Evolutionary conservation across 23 tunicate species (phyloP).

Genomic region (Trididemnum nubilum): DNA sequence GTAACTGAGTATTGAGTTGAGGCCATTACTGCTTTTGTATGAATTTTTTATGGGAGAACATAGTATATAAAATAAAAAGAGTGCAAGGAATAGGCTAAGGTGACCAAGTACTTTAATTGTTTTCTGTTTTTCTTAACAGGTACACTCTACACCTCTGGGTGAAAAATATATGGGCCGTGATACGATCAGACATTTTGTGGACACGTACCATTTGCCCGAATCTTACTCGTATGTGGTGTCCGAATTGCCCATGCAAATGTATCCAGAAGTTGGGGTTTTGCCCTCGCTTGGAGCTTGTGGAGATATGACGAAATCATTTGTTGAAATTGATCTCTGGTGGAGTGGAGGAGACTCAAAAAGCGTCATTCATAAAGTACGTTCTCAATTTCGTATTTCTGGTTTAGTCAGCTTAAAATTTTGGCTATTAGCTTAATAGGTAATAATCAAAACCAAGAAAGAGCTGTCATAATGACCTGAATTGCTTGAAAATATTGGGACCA

Average conservation of each 20-base stretch:
- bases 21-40: too few relatives aligned
- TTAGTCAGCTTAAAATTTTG: too few relatives aligned
- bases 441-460: too few relatives aligned
- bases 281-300: conserved; percentile 91
- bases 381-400: too few relatives aligned
- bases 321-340: conserved; percentile 92
- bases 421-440: too few relatives aligned
- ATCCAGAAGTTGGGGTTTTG: conserved; percentile 56
- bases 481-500: too few relatives aligned
- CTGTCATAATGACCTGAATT: too few relatives aligned
- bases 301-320: conserved; percentile 60
- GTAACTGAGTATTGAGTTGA: too few relatives aligned
- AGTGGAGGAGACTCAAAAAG: conserved; percentile 81
- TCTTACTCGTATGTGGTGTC: conserved; percentile 58
- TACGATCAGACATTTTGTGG: conserved; percentile 64
- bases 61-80: too few relatives aligned
- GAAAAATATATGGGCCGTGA: conserved; percentile 82
- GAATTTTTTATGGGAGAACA: too few relatives aligned
- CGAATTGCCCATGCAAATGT: conserved; percentile 74
- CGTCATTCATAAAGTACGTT: conserved; percentile 64
- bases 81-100: too few relatives aligned
- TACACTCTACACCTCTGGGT: conserved; percentile 59
- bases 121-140: conserved; percentile 21
- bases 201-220: conserved; percentile 42
- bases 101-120: too few relatives aligned